Evolutionary conservation across 1,140 invertebrate genomes (phyloP), one percentile per base, ranked within the genome.

Genomic region (Hermatobates lingyangjiaoensis): DNA sequence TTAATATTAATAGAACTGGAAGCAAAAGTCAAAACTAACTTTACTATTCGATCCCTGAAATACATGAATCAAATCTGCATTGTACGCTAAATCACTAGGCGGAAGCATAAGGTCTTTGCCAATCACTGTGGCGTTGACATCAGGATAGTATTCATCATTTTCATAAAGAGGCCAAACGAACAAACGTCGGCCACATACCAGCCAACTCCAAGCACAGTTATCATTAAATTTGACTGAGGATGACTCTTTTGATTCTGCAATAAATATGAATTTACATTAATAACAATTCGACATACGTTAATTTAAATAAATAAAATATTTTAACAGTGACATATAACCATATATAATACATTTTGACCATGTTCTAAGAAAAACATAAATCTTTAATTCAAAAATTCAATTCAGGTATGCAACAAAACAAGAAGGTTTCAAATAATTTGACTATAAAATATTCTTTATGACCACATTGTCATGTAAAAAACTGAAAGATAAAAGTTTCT

Each of bases 41-140:
- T 82, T 80, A 52, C 75, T 74, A 14, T 78, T 77, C 54, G 73
- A 67, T 3, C 73, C 69, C 42, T 79, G 69, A 63, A 88, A 87
- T 5, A 94, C 75, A 55, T 77, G 77, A 4, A 94, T 82, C 25
- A 93, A 73, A 52, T 87, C 80, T n/a, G 90, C 87, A 64, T 83
- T 81, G 64, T 95, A 90, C 1, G 84, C 83, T 15, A 95, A 69
- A 66, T 94, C 90, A 63, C 87, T 93, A 45, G 89, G 85, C 1
- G 90, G 90, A 15, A 96, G 64, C 2, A 80, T 80, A 2, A 96
- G 66, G 63, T 95, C 89, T 15, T 34, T 54, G 14, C 34, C 53
- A 12, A 50, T 42, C 18, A 50, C 34, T 7, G 48, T 45, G 4
- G 39, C 39, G 21, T 42, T 42, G 14, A 18, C 39, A 24, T 28